These are phyloP conservation scores for Melinaea marsaeus DNA, from an alignment of 2,888 invertebrate genomes.

Conservation along the genomic window DNA sequence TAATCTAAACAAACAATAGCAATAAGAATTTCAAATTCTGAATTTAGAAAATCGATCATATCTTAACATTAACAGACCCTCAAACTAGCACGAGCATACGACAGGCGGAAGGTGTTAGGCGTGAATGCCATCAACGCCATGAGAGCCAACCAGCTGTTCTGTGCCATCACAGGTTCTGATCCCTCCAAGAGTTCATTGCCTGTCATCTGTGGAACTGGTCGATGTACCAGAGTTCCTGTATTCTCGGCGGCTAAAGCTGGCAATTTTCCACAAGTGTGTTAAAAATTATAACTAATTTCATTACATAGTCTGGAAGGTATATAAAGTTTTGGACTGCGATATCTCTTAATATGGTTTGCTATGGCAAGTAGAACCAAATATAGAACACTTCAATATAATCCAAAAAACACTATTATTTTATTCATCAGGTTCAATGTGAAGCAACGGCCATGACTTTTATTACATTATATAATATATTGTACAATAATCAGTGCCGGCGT, in stretches of 20 bases:
- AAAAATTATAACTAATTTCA: background rate
- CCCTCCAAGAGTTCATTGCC: conserved; percentile 46
- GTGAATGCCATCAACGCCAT: conserved; percentile 64
- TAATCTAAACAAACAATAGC: background rate
- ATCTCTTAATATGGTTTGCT: too few relatives aligned
- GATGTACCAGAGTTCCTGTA: conserved; percentile 64
- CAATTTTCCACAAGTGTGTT: conserved; percentile 51
- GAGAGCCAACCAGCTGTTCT: conserved; percentile 68
- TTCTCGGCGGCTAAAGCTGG: conserved; percentile 56
- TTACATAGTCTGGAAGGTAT: background rate
- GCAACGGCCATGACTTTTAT: too few relatives aligned
- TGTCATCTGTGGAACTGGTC: conserved; percentile 60
- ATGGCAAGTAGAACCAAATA: too few relatives aligned
- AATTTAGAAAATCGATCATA: too few relatives aligned
- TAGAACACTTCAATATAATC: too few relatives aligned
- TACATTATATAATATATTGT: too few relatives aligned
- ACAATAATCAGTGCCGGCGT: too few relatives aligned
- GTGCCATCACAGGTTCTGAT: conserved; percentile 51
- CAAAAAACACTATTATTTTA: too few relatives aligned
- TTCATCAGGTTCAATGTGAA: too few relatives aligned
- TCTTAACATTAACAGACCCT: conserved; percentile 47
- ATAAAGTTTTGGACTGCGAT: background rate
- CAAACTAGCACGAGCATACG: conserved; percentile 45
- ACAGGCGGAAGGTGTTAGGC: conserved; percentile 58
- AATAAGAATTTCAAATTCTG: too few relatives aligned